phyloP scores from a whole-genome alignment of 2,888 invertebrate species.

The Bellardia pandia region DNA sequence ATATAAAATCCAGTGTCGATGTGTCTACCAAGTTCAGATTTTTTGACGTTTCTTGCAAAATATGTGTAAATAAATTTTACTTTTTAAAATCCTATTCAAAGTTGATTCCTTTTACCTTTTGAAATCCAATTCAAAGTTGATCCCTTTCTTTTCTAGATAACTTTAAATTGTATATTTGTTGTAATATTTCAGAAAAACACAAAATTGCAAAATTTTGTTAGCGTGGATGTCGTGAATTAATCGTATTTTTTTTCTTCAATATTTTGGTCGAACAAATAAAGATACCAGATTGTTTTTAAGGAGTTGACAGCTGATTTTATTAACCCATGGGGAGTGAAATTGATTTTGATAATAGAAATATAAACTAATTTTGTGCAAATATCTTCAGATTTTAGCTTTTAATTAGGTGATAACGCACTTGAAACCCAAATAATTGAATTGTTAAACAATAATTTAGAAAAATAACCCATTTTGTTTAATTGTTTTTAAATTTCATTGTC shows the following conservation, averaged over 20 bases:
- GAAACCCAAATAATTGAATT: too few species aligned
- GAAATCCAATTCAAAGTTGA: background rate
- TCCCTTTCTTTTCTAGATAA: background rate
- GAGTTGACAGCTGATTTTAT: constrained; percentile 45
- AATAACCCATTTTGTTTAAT: too few species aligned
- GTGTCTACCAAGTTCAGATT: background rate
- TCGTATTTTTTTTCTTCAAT: constrained; percentile 45
- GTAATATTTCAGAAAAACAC: background rate
- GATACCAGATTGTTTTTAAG: constrained; percentile 32
- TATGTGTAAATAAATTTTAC: background rate
- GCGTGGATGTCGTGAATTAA: constrained; percentile 47
- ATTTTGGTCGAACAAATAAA: constrained; percentile 40
- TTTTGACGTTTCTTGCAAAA: constrained; percentile 15
- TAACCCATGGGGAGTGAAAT: background rate
- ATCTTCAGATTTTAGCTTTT: too few species aligned
- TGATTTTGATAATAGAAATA: background rate
- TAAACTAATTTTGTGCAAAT: too few species aligned
- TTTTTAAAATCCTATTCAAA: background rate
- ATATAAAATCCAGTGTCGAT: constrained; percentile 10
- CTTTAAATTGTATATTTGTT: background rate
- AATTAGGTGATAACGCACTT: too few species aligned
- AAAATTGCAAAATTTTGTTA: constrained; percentile 44
- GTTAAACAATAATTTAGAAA: too few species aligned
- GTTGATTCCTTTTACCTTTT: background rate
- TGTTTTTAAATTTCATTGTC: too few species aligned